These are phyloP conservation scores for Chironomus tepperi DNA, from an alignment of 1,140 invertebrate species.

Conservation along the genomic window DNA sequence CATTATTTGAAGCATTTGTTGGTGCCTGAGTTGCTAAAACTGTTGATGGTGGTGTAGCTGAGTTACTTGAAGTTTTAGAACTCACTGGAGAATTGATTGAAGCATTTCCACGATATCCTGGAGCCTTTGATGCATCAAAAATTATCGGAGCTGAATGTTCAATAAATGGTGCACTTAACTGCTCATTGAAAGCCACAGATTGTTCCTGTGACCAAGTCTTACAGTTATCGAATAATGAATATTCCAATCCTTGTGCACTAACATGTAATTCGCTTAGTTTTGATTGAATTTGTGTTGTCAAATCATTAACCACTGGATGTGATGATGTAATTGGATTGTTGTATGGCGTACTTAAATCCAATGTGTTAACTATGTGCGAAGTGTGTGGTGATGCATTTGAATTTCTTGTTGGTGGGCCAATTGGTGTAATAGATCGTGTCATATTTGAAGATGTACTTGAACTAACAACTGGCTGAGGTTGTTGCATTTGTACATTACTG, in stretches of 20 bases:
- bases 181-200: constrained; percentile 53
- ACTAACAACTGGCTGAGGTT: not conserved
- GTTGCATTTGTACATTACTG: not conserved
- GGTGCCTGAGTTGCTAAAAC: constrained; percentile 30
- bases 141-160: constrained; percentile 49
- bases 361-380: constrained; percentile 26
- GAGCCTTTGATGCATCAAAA: constrained; percentile 71
- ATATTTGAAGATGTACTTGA: not conserved
- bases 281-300: constrained; percentile 21
- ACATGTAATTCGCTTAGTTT: constrained; percentile 24
- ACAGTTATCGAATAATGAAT: constrained; percentile 69
- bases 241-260: constrained; percentile 47
- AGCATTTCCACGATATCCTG: constrained; percentile 58
- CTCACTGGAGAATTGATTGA: constrained; percentile 63
- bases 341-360: constrained; percentile 21
- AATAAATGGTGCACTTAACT: constrained; percentile 40
- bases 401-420: constrained; percentile 32
- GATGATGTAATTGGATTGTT: constrained; percentile 22
- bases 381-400: constrained; percentile 26
- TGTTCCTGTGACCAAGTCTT: constrained; percentile 52
- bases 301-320: constrained; percentile 6
- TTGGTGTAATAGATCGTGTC: constrained; percentile 32
- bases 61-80: constrained; percentile 49
- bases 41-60: constrained; percentile 41
- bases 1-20: constrained; percentile 29